Evolutionary conservation across 2,888 invertebrate genomes (phyloP).

Genomic region (Scaptomyza flava): DNA sequence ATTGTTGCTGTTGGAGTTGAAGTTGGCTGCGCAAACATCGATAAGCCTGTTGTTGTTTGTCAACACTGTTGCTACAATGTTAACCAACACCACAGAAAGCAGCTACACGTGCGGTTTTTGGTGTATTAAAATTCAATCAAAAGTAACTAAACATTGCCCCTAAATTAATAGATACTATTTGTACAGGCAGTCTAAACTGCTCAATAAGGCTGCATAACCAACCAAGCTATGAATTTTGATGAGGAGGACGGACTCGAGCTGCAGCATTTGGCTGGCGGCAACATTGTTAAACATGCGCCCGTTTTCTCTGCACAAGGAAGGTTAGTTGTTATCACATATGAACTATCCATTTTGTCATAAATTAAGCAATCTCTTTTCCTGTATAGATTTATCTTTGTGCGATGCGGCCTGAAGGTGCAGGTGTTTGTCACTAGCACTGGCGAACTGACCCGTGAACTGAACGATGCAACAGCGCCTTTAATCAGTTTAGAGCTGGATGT

Average conservation of each 20-base stretch:
- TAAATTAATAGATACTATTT: conserved; percentile 13
- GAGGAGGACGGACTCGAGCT: conserved; percentile 84
- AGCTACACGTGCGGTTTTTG: conserved; percentile 66
- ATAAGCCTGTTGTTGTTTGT: neutral
- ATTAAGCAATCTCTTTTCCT: conserved; percentile 17
- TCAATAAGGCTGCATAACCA: conserved; percentile 12
- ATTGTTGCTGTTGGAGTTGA: neutral
- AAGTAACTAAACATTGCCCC: conserved; percentile 21
- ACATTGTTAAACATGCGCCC: conserved; percentile 87
- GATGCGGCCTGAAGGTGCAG: conserved; percentile 86
- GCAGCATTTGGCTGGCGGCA: conserved; percentile 87
- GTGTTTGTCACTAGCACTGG: conserved; percentile 88
- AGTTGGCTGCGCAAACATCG: conserved; percentile 10
- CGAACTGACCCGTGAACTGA: conserved; percentile 86
- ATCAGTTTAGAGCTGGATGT: conserved; percentile 85
- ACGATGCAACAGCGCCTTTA: conserved; percentile 85
- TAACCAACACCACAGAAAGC: conserved; percentile 28
- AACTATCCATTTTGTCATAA: neutral
- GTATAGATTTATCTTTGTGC: conserved; percentile 87
- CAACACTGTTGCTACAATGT: conserved; percentile 24
- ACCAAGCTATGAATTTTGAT: conserved; percentile 72
- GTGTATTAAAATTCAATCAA: conserved; percentile 21
- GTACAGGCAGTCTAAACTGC: conserved; percentile 21
- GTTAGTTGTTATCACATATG: conserved; percentile 84
- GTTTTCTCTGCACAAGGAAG: conserved; percentile 87